Evolutionary conservation across 2,113 vertebrate species (phyloP).

Genomic region (Progne subis): DNA sequence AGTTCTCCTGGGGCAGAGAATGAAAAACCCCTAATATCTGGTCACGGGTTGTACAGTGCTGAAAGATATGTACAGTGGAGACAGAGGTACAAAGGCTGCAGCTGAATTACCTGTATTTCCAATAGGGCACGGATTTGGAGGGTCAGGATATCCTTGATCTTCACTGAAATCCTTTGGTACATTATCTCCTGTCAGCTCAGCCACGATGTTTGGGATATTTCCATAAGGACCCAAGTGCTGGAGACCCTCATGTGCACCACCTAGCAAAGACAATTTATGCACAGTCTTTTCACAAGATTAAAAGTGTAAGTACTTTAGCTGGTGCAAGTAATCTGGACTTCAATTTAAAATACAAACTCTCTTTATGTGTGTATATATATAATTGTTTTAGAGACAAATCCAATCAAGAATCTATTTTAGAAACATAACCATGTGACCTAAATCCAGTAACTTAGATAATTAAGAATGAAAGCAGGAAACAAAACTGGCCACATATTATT

Average conservation of each 20-base stretch:
- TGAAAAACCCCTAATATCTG: background rate
- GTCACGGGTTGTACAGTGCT: accelerated
- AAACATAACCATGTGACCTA: background rate
- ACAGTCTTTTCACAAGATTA: background rate
- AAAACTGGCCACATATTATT: background rate
- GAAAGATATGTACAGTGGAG: background rate
- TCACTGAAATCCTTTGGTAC: conserved; percentile 94
- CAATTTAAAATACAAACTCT: background rate
- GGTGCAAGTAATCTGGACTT: background rate
- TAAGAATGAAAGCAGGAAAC: background rate
- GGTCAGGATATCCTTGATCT: conserved; percentile 96
- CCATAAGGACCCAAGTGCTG: conserved; percentile 97
- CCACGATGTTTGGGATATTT: conserved; percentile 97
- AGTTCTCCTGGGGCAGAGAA: background rate
- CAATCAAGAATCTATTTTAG: background rate
- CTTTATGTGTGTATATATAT: background rate
- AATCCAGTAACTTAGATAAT: background rate
- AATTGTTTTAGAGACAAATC: background rate
- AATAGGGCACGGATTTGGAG: conserved; percentile 94
- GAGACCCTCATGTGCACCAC: conserved; percentile 94
- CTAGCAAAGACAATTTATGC: conserved; percentile 69
- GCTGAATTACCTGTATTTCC: conserved; percentile 87
- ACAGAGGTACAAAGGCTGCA: background rate
- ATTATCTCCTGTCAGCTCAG: conserved; percentile 94
- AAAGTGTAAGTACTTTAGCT: background rate